Evolutionary conservation across 2,888 invertebrate species (phyloP), one percentile per base, ranked within the genome.

Genomic region (Apodemia duryi): DNA sequence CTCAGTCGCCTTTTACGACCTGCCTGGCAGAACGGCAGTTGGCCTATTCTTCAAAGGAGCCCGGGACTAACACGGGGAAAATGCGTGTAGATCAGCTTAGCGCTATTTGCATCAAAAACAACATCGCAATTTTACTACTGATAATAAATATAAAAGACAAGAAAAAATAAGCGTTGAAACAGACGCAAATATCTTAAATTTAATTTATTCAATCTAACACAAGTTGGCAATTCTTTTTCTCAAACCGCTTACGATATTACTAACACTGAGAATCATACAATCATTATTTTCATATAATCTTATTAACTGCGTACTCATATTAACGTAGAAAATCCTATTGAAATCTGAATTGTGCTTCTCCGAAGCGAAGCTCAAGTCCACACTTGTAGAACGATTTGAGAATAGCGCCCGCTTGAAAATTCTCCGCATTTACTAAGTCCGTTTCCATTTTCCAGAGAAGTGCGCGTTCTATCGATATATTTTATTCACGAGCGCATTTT

Each of bases 391-490:
- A 54, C 67, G 68, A 32, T 41, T 69, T 57, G 67, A 66, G 67
- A 72, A 77, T 76, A 73, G 13, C 51, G 68, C 74, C 57, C 65
- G 70, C 72, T 81, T 76, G 78, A 76, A 75, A 77, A 83, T 84
- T 57, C 32, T 32, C 32, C 57, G 32, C 57, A 57, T 57, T 57
- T 57, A 77, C 80, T 80, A 69, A 75, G 74, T 75, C 72, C 72
- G 69, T 70, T 69, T 69, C 65, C 76, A 75, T 74, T 78, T 77
- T 73, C 70, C 74, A 73, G 73, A 68, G 66, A 67, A 68, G 49
- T 57, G 72, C 72, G 71, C 74, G 74, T 82, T 84, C 81, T 80
- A 83, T 80, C 77, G 79, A 70, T 75, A 81, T 84, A 77, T 80
- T 78, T 84, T 80, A 84, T 84, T 84, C 81, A 84, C 32, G 60